Percentiles rank a stretch among this genome's conserved stretches.
Conservation (phyloP, 2,888 invertebrate genomes). For the Molorchus minor region DNA sequence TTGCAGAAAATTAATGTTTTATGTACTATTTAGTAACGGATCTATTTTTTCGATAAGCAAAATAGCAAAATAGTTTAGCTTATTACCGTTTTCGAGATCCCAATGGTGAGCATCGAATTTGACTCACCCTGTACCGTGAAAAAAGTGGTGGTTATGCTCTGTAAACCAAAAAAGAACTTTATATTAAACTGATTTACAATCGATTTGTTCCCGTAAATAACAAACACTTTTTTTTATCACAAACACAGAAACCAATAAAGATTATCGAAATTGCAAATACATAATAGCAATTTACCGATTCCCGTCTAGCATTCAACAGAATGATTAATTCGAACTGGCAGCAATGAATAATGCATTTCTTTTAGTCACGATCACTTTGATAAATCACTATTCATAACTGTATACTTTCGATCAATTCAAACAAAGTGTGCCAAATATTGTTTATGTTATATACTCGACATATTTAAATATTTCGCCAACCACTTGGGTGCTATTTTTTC, state of each 20-base stretch:
- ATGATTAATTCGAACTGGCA: neutral
- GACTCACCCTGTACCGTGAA: too few species aligned
- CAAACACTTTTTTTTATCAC: too few species aligned
- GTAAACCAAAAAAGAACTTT: too few species aligned
- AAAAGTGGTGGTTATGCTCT: too few species aligned
- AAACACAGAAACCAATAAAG: neutral
- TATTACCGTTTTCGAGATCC: too few species aligned
- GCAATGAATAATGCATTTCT: slow-evolving; percentile 6
- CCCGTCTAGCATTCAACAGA: neutral
- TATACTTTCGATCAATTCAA: slow-evolving; percentile 3
- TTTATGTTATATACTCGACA: neutral
- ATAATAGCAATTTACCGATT: neutral
- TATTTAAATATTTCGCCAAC: neutral
- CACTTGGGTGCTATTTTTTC: neutral
- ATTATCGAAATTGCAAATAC: neutral
- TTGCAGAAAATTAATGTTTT: too few species aligned
- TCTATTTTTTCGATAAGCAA: too few species aligned
- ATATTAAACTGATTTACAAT: too few species aligned
- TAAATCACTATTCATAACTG: slow-evolving; percentile 3
- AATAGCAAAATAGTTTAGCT: too few species aligned
- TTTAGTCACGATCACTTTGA: neutral
- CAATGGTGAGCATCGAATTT: too few species aligned
- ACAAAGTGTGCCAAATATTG: neutral
- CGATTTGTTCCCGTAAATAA: too few species aligned
- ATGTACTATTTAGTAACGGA: too few species aligned